phyloP scores from a whole-genome alignment of 2,797 vertebrate species.

The Mormyrus proboscirostris region DNA sequence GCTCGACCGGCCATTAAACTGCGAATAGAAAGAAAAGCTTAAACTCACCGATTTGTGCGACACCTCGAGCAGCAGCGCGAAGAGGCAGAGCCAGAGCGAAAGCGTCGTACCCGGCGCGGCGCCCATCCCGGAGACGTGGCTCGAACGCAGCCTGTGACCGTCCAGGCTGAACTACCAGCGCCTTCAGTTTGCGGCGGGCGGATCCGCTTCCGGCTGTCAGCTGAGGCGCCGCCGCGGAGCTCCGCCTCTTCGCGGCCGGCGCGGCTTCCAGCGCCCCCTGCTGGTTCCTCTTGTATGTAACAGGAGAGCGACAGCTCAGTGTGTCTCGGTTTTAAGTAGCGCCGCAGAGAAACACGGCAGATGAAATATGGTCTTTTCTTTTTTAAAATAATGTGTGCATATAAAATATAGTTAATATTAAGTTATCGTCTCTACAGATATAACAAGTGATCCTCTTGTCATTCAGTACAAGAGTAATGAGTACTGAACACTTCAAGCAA shows the following conservation, averaged over 20 bases:
- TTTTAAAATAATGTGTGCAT: not conserved
- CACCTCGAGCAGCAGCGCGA: constrained; percentile 39
- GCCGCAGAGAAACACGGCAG: not conserved
- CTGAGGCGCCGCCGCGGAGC: not conserved
- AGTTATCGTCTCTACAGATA: not conserved
- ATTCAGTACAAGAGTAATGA: not conserved
- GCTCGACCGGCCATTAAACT: not conserved
- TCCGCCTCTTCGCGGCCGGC: not conserved
- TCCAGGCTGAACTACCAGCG: not conserved
- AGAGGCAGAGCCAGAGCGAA: constrained; percentile 24
- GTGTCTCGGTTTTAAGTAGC: not conserved
- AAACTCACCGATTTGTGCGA: constrained; percentile 50
- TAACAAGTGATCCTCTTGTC: not conserved
- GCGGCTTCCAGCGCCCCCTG: not conserved
- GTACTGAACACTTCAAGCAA: not conserved
- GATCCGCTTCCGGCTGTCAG: not conserved
- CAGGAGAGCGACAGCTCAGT: not conserved
- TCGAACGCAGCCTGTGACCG: not conserved
- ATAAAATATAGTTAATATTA: not conserved
- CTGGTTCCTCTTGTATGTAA: not conserved
- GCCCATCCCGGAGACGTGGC: constrained; percentile 25
- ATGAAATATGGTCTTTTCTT: not conserved
- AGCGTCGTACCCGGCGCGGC: constrained; percentile 5
- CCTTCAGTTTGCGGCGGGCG: not conserved
- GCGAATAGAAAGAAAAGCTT: not conserved